phyloP scores from a whole-genome alignment of 2,888 invertebrate genomes.

The Piscicola geometra region DNA sequence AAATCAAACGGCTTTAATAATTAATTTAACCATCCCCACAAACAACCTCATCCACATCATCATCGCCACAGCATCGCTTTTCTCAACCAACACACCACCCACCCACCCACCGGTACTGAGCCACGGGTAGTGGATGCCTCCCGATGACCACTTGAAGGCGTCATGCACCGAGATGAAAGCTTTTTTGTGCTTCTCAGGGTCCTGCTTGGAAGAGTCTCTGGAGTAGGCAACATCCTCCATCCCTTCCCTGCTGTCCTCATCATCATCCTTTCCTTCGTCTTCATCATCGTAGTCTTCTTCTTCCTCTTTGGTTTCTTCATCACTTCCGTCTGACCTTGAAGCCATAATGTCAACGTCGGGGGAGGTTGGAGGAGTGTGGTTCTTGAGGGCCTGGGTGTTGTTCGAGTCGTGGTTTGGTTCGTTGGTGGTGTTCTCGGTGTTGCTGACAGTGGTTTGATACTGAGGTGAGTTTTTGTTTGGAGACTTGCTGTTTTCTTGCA shows the following conservation, averaged over 20 bases:
- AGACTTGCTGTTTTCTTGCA: too few relatives aligned
- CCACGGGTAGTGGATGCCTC: conserved; percentile 29
- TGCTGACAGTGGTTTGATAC: too few relatives aligned
- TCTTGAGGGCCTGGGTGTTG: not conserved
- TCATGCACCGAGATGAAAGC: conserved; percentile 27
- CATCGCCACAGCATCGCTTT: too few relatives aligned
- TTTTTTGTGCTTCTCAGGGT: not conserved
- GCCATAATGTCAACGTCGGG: conserved; percentile 12
- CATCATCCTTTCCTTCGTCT: conserved; percentile 9
- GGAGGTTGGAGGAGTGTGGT: not conserved
- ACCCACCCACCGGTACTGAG: conserved; percentile 14
- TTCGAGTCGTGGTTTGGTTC: not conserved
- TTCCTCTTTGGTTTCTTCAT: not conserved
- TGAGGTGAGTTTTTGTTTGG: too few relatives aligned
- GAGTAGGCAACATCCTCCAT: not conserved
- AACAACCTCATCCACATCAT: too few relatives aligned
- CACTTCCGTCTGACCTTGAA: not conserved
- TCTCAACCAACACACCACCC: too few relatives aligned
- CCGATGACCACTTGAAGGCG: conserved; percentile 27
- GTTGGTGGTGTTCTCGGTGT: too few relatives aligned
- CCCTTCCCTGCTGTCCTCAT: not conserved
- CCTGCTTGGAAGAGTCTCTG: not conserved
- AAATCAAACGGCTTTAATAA: too few relatives aligned
- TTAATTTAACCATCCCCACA: too few relatives aligned
- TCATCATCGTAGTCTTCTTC: conserved; percentile 11